Conservation (phyloP, 2,888 invertebrate genomes). For the Troilus luridus region DNA sequence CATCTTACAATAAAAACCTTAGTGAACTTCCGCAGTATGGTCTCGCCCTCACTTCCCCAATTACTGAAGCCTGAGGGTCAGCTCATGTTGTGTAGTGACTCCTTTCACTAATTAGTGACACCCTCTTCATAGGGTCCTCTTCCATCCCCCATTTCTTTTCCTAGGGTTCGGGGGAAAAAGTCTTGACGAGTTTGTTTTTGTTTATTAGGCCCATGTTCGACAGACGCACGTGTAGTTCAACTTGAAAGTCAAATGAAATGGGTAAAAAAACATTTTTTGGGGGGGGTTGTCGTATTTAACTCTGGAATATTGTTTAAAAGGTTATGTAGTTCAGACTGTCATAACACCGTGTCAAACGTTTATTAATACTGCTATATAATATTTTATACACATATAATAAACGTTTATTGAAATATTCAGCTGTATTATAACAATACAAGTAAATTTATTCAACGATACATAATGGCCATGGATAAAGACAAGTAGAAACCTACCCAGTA, state of each 20-base stretch:
- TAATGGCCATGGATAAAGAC: too few species aligned
- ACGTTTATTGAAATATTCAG: too few species aligned
- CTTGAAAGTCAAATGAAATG: background rate
- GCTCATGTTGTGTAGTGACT: conserved; percentile 13
- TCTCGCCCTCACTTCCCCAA: background rate
- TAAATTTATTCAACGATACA: too few species aligned
- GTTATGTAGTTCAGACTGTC: too few species aligned
- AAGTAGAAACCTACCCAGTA: too few species aligned
- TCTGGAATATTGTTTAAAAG: too few species aligned
- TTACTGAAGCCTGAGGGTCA: background rate
- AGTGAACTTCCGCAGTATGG: background rate
- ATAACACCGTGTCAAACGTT: too few species aligned
- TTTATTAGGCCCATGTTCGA: background rate
- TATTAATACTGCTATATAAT: too few species aligned
- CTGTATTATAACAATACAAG: too few species aligned
- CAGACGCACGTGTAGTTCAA: background rate
- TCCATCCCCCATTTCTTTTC: background rate
- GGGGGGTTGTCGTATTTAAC: too few species aligned
- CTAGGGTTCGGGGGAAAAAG: background rate
- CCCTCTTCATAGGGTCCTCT: background rate
- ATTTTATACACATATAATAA: too few species aligned
- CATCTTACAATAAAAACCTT: background rate
- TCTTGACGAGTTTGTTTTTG: background rate
- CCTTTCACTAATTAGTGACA: conserved; percentile 32
- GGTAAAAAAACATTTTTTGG: background rate